phyloP scores from a whole-genome alignment of 2,113 vertebrate genomes.

The Heterochromis multidens region DNA sequence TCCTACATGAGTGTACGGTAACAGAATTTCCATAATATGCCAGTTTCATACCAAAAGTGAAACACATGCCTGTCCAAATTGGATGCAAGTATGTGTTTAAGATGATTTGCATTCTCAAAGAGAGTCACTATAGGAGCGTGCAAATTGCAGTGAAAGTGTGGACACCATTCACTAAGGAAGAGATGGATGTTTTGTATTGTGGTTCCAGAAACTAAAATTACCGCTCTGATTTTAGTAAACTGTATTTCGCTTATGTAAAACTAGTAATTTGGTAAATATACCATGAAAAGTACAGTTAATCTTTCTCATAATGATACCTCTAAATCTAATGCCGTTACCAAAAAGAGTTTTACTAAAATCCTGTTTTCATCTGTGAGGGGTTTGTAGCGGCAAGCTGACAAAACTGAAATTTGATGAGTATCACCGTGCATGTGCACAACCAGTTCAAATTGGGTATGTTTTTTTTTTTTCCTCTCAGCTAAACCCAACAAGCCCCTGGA shows the following conservation, averaged over 20 bases:
- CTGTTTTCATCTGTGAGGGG: not conserved
- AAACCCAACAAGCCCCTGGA: not conserved
- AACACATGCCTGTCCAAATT: not conserved
- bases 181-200: conserved; percentile 1
- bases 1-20: not conserved
- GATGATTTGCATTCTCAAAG: not conserved
- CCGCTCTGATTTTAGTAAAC: not conserved
- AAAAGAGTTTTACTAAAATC: not conserved
- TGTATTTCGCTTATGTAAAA: not conserved
- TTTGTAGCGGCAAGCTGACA: not conserved
- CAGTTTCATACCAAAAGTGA: not conserved
- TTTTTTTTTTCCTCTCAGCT: not conserved
- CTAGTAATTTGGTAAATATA: not conserved
- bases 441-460: not conserved
- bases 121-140: not conserved
- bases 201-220: conserved; percentile 10
- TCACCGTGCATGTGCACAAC: not conserved
- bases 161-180: not conserved
- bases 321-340: not conserved
- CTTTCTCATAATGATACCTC: not conserved
- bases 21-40: not conserved
- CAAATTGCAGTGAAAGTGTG: not conserved
- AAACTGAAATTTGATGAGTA: not conserved
- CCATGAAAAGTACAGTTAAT: not conserved
- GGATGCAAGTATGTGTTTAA: not conserved